Conservation (phyloP, 2,113 vertebrate genomes). For the Corvus moneduloides region DNA sequence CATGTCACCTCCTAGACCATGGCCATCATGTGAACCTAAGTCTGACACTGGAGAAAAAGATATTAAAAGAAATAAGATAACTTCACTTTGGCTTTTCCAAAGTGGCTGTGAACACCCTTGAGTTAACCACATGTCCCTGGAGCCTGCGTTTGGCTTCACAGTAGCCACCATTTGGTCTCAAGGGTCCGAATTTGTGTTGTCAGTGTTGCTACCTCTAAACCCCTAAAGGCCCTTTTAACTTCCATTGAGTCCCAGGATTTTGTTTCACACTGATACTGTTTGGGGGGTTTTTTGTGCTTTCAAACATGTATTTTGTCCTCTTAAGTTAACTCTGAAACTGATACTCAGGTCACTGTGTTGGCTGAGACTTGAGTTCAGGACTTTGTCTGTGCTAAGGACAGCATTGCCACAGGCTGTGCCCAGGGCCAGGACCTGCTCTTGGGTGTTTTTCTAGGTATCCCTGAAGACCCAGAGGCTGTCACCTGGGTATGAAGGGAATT, state of each 20-base stretch:
- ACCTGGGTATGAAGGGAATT: background rate
- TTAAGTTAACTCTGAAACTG: background rate
- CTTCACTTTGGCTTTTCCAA: background rate
- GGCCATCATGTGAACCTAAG: background rate
- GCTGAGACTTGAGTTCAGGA: background rate
- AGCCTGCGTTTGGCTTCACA: fast-evolving
- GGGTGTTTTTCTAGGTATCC: background rate
- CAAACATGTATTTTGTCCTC: background rate
- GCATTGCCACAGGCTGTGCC: background rate
- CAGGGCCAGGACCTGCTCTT: background rate
- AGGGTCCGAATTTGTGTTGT: background rate
- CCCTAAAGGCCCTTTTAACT: background rate
- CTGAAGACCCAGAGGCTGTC: background rate
- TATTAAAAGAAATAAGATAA: background rate
- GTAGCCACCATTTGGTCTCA: background rate
- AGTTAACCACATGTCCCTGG: background rate
- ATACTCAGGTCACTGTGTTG: background rate
- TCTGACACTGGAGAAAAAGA: background rate
- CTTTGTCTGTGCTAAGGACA: background rate
- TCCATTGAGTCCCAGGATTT: background rate
- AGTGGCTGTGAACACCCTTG: background rate
- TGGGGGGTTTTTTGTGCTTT: background rate
- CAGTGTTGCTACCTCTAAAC: background rate
- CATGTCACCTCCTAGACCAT: fast-evolving
- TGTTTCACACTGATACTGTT: background rate